Evolutionary conservation across 2,113 vertebrate species (phyloP).

Genomic region (Tichodroma muraria): DNA sequence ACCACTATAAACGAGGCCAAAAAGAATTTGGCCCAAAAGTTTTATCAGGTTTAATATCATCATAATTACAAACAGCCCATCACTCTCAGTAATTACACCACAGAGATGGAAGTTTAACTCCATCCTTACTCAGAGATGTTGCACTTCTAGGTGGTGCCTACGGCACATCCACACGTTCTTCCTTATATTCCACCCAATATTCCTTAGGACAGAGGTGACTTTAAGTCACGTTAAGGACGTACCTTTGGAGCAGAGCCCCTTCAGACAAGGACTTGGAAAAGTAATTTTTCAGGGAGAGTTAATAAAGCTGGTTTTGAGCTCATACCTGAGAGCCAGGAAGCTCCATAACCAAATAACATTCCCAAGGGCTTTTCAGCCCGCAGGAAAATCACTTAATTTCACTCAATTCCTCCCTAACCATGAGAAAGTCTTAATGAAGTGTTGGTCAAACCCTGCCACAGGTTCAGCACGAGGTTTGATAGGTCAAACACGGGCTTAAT

Average conservation of each 20-base stretch:
- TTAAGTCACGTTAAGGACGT: neutral
- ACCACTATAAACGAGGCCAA: neutral
- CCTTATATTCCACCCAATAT: neutral
- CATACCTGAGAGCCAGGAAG: neutral
- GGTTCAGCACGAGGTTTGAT: neutral
- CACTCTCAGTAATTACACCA: neutral
- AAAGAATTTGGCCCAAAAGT: neutral
- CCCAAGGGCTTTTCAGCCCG: neutral
- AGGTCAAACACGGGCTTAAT: neutral
- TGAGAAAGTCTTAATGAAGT: neutral
- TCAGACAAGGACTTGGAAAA: neutral
- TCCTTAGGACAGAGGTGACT: neutral
- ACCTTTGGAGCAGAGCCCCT: neutral
- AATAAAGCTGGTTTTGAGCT: neutral
- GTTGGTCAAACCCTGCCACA: neutral
- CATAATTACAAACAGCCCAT: conserved; percentile 16
- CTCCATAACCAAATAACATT: neutral
- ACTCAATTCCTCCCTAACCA: neutral
- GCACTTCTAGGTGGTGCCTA: neutral
- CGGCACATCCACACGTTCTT: neutral
- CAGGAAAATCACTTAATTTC: neutral
- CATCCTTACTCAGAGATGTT: neutral
- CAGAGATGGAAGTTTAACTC: neutral
- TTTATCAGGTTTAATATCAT: conserved; percentile 47
- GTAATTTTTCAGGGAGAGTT: neutral